phyloP scores from a whole-genome alignment of 2,888 invertebrate genomes.

The Syrista parreyssii region DNA sequence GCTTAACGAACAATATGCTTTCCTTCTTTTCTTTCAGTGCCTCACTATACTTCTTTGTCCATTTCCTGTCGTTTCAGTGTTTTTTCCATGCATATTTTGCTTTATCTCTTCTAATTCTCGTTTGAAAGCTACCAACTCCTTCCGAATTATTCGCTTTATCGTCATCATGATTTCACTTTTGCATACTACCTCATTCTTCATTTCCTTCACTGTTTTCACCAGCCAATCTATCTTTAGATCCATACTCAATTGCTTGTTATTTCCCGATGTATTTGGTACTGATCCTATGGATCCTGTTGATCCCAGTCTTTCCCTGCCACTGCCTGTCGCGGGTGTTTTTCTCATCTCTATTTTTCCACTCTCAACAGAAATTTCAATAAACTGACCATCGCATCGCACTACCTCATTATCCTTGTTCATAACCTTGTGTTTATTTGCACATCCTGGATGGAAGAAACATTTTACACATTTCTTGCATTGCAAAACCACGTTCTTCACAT shows the following conservation, averaged over 20 bases:
- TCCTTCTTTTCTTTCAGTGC: slow-evolving; percentile 1
- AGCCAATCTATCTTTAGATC: not conserved
- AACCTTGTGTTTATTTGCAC: not conserved
- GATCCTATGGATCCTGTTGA: not conserved
- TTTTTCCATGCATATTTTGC: not conserved
- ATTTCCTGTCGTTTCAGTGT: not conserved
- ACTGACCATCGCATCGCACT: not conserved
- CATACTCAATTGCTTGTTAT: not conserved
- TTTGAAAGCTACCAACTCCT: not conserved
- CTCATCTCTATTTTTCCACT: no score
- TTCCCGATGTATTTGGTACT: not conserved
- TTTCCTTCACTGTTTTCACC: not conserved
- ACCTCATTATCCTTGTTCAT: not conserved
- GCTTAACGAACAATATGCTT: slow-evolving; percentile 9
- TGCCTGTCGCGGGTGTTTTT: not conserved
- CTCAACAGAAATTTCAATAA: not conserved
- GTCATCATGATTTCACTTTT: not conserved
- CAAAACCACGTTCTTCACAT: not conserved
- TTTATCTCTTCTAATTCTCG: not conserved
- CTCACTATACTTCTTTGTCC: slow-evolving; percentile 1
- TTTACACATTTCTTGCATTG: not conserved
- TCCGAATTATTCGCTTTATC: not conserved
- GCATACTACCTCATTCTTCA: not conserved
- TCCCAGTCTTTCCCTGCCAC: not conserved
- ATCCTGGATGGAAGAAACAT: not conserved